These are phyloP conservation scores for Stenolophus ochropezus DNA, from an alignment of 2,888 invertebrate species.

Conservation along the genomic window DNA sequence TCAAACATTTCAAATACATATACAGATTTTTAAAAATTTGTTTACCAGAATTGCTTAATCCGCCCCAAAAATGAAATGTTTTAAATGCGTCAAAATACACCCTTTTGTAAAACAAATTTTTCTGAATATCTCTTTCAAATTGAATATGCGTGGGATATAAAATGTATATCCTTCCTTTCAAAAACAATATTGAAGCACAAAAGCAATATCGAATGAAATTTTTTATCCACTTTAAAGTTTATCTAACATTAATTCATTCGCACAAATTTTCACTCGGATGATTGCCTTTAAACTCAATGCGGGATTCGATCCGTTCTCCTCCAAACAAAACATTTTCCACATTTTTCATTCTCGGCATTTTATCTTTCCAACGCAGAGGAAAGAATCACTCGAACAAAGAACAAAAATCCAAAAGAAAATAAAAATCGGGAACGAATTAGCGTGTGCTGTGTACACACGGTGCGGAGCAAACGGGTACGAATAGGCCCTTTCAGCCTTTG, in stretches of 20 bases:
- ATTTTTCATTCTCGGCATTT: constrained; percentile 17
- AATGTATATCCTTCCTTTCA: background rate
- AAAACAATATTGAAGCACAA: background rate
- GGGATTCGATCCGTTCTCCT: background rate
- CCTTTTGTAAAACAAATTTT: background rate
- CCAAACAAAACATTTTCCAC: constrained; percentile 35
- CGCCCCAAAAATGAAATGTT: background rate
- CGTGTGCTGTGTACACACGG: background rate
- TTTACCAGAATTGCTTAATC: too few relatives aligned
- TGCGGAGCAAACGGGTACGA: background rate
- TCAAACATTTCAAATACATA: too few relatives aligned
- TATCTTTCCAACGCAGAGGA: constrained; percentile 18
- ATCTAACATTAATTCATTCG: background rate
- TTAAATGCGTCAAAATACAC: background rate
- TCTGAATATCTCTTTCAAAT: background rate
- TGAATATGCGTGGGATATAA: background rate
- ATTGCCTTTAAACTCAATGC: background rate
- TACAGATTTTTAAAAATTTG: too few relatives aligned
- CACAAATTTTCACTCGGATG: background rate
- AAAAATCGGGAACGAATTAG: constrained; percentile 38
- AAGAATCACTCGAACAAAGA: constrained; percentile 27
- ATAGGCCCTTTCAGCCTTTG: background rate
- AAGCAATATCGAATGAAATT: background rate
- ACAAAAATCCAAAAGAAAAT: constrained; percentile 14
- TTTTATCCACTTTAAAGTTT: background rate